Evolutionary conservation across 2,113 vertebrate species (phyloP).

Genomic region (Corythornis cristatus): DNA sequence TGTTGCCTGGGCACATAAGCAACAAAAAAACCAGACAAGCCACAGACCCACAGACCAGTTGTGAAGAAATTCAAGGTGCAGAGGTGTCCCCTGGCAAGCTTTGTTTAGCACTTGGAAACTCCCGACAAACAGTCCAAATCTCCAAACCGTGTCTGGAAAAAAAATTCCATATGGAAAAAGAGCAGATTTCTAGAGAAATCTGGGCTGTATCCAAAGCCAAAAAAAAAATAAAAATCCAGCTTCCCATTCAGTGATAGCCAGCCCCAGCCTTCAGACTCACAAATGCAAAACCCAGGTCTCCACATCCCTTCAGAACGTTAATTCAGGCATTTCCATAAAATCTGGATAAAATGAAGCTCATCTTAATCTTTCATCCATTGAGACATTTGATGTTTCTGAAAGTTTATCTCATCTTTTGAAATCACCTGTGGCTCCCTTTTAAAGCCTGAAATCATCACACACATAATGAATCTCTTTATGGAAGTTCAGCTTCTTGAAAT

Average conservation of each 20-base stretch:
- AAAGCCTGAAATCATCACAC: not conserved
- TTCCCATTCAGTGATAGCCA: not conserved
- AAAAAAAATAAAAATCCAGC: not conserved
- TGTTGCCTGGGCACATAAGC: rapidly evolving
- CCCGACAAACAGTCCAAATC: not conserved
- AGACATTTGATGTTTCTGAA: not conserved
- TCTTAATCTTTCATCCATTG: not conserved
- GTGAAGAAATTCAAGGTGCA: not conserved
- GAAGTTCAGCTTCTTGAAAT: not conserved
- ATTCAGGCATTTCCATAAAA: not conserved
- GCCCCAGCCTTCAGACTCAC: not conserved
- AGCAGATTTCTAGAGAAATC: not conserved
- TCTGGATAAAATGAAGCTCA: not conserved
- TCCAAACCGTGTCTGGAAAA: not conserved
- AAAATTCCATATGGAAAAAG: not conserved
- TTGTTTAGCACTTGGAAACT: not conserved
- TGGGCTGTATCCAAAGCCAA: not conserved
- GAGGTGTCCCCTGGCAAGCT: not conserved
- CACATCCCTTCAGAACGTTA: not conserved
- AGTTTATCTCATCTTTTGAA: not conserved
- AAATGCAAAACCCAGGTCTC: not conserved
- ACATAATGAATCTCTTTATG: not conserved
- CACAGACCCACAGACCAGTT: not conserved
- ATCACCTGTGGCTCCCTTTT: not conserved
- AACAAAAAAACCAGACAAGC: not conserved